These are phyloP conservation scores for Echeneis naucrates DNA, from an alignment of 2,797 vertebrate species.

Conservation along the genomic window DNA sequence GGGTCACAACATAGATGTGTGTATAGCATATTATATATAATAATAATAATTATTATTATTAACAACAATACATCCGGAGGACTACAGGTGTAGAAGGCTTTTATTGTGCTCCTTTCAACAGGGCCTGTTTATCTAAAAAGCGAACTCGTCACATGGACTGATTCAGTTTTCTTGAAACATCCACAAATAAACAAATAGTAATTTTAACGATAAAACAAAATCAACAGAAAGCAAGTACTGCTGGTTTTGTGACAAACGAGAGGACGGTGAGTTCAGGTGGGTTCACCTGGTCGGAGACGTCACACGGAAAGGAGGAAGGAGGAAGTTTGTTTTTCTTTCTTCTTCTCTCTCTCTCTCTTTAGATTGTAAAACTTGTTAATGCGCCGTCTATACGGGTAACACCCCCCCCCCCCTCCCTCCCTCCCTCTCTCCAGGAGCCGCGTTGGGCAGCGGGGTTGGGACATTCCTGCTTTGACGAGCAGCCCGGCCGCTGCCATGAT, in stretches of 20 bases:
- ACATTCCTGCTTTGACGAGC: slow-evolving; percentile 86
- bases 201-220: background rate
- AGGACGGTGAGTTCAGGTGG: background rate
- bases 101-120: background rate
- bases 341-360: too few relatives aligned
- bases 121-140: background rate
- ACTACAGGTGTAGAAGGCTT: background rate
- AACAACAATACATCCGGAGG: background rate
- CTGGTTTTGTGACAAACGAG: background rate
- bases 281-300: too few relatives aligned
- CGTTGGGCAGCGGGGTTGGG: slow-evolving; percentile 78
- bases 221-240: background rate
- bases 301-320: slow-evolving; percentile 56
- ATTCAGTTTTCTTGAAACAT: too few relatives aligned
- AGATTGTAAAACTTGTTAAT: slow-evolving; percentile 76
- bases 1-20: too few relatives aligned
- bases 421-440: slow-evolving; percentile 61
- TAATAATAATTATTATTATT: too few relatives aligned
- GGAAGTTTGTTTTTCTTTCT: slow-evolving; percentile 42
- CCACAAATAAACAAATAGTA: background rate
- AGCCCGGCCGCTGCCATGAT: slow-evolving; percentile 79
- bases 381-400: slow-evolving; percentile 57
- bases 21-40: too few relatives aligned
- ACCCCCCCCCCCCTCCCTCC: slow-evolving; percentile 29
- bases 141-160: background rate